Base-by-base conservation (phyloP, 2,888 invertebrate genomes). In the Lepidochitona cinerea region DNA sequence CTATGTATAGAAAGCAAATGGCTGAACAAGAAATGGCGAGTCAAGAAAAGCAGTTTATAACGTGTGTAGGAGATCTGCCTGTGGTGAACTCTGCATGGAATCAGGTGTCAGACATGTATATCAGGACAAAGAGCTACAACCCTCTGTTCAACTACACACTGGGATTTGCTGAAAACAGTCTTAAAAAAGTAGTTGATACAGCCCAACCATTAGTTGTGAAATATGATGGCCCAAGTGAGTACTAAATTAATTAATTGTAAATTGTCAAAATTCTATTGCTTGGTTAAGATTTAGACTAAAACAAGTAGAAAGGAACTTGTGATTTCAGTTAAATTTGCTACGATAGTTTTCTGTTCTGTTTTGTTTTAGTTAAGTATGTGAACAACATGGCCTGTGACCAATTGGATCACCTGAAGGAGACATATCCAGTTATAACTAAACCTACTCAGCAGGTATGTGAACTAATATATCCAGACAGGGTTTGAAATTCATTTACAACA, bases 361-460 rank as follows among this genome's bases (percentile, higher is more conserved):
- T 37, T 32, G 54, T 81, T 85, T 4, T 82, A 90, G 89, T 90
- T 79, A 84, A 83, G 35, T 73, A 74, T 53, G 86, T 87, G 67
- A 88, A 90, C 78, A 75, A 75, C 36, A 92, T 96, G 77, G 93
- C 97, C 76, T 96, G 96, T 91, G 94, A 93, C 87, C 95, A 96
- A 73, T 93, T 97, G 79, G 96, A 96, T 82, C 93, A 95, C 52
- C 94, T 97, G n/a, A 96, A 97, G 89, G 93, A 95, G 85, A 93
- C 93, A 75, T 94, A 96, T 67, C 97, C 97, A 0, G 93, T 94
- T 0, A 95, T 97, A 76, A 94, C 94, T 88, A 92, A 96, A 80
- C 96, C 96, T 5, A 96, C 97, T 9, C 94, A 96, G 92, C 93
- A 95, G 92, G 96, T 96, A 92, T 49, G 49, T 49, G 49, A 2